Conservation (phyloP, 53 echinoderm and acorn worm species). For the Temnopleurus reevesii region DNA sequence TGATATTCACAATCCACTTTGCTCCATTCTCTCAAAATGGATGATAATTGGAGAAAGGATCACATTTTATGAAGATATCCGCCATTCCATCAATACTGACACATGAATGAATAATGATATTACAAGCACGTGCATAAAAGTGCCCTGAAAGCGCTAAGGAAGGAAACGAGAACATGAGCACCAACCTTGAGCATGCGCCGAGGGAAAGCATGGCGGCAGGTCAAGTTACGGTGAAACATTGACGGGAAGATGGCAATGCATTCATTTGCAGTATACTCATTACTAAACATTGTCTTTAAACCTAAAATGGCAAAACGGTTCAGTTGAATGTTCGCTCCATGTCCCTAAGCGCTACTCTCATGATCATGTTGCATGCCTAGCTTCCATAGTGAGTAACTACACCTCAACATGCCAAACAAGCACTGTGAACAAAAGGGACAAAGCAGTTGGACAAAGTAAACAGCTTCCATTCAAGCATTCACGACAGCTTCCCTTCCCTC, state of each 20-base stretch:
- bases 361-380: conserved; percentile 29
- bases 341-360: not conserved
- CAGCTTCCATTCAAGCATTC: no score
- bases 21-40: conserved; percentile 8
- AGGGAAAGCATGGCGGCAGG: not conserved
- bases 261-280: not conserved
- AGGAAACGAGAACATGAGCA: conserved; percentile 1
- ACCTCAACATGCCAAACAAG: not conserved
- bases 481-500: no score
- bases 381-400: not conserved
- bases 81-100: conserved; percentile 48
- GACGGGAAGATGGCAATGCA: not conserved
- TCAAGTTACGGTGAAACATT: conserved; percentile 3
- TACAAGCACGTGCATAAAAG: conserved; percentile 13
- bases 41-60: conserved; percentile 23
- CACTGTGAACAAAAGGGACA: no score
- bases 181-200: conserved; percentile 14
- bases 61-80: conserved; percentile 32
- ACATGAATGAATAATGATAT: conserved; percentile 38
- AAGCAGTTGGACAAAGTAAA: no score
- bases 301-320: conserved; percentile 10
- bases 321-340: not conserved
- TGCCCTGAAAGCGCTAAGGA: not conserved
- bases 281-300: conserved; percentile 24
- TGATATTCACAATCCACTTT: conserved; percentile 6